Evolutionary conservation across 1,140 invertebrate genomes (phyloP).

Genomic region (Harpegnathos saltator): DNA sequence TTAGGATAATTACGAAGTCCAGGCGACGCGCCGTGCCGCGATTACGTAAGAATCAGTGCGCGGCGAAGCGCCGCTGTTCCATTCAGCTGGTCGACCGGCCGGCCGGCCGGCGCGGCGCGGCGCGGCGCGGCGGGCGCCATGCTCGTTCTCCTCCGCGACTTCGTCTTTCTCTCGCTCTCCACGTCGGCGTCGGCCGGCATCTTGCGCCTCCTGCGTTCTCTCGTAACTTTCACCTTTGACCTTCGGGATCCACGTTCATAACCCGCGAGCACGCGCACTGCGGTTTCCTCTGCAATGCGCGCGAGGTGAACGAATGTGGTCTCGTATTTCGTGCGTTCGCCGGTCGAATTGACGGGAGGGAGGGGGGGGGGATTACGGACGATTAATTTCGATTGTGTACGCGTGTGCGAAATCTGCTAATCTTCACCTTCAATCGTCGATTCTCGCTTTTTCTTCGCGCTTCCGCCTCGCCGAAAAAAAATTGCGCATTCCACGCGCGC

Average conservation of each 20-base stretch:
- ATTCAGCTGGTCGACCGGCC: slow-evolving; percentile 62
- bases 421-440: no score
- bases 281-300: slow-evolving; percentile 38
- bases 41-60: slow-evolving; percentile 73
- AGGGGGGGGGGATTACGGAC: background rate
- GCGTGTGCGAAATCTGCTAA: no score
- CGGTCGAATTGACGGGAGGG: no score
- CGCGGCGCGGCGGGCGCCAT: no score
- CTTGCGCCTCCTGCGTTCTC: slow-evolving; percentile 37
- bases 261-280: slow-evolving; percentile 25
- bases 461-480: no score
- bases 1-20: slow-evolving; percentile 66
- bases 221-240: slow-evolving; percentile 70
- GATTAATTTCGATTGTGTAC: no score
- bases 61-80: slow-evolving; percentile 69
- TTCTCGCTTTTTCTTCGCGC: no score
- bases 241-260: slow-evolving; percentile 60
- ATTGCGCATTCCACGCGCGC: no score
- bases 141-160: slow-evolving; percentile 61
- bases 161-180: slow-evolving; percentile 29
- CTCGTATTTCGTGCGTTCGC: background rate
- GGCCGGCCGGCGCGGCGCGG: no score
- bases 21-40: slow-evolving; percentile 15
- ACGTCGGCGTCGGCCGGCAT: background rate
- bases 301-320: slow-evolving; percentile 25